phyloP scores from a whole-genome alignment of 2,113 vertebrate genomes.

The Potamarius usumacintae region DNA sequence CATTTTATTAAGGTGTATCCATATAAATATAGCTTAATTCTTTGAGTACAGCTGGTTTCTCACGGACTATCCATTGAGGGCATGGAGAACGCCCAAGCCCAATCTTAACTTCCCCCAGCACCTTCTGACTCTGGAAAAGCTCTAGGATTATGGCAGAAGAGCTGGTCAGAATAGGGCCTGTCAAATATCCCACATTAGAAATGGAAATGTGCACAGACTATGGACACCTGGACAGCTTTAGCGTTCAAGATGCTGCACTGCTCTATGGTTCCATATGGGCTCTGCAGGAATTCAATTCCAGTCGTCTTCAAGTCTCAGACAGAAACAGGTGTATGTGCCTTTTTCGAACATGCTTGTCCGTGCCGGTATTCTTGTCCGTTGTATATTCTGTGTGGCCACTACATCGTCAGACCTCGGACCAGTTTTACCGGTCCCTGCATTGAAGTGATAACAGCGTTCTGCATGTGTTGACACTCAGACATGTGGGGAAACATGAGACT shows the following conservation, averaged over 20 bases:
- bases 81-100: slow-evolving; percentile 8
- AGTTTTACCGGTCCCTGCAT: slow-evolving; percentile 12
- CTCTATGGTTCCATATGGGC: not conserved
- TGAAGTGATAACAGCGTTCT: slow-evolving; percentile 32
- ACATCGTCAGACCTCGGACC: slow-evolving; percentile 7
- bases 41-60: slow-evolving; percentile 68
- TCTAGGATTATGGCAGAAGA: slow-evolving; percentile 21
- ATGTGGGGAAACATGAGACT: slow-evolving; percentile 16
- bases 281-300: not conserved
- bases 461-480: slow-evolving; percentile 9
- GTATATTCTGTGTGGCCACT: not conserved
- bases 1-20: too few species aligned
- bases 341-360: not conserved
- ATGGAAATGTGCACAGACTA: not conserved
- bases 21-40: slow-evolving; percentile 66
- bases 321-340: not conserved
- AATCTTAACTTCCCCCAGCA: slow-evolving; percentile 7
- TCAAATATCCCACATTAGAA: not conserved
- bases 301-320: not conserved
- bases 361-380: not conserved
- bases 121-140: slow-evolving; percentile 24
- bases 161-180: slow-evolving; percentile 12
- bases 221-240: slow-evolving; percentile 26
- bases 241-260: not conserved
- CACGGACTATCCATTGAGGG: slow-evolving; percentile 32